Percentiles rank a stretch among this genome's conserved stretches.
These are phyloP conservation scores for Acanthaster planci DNA, from an alignment of 35 echinoderm and acorn worm species.

Conservation along the genomic window DNA sequence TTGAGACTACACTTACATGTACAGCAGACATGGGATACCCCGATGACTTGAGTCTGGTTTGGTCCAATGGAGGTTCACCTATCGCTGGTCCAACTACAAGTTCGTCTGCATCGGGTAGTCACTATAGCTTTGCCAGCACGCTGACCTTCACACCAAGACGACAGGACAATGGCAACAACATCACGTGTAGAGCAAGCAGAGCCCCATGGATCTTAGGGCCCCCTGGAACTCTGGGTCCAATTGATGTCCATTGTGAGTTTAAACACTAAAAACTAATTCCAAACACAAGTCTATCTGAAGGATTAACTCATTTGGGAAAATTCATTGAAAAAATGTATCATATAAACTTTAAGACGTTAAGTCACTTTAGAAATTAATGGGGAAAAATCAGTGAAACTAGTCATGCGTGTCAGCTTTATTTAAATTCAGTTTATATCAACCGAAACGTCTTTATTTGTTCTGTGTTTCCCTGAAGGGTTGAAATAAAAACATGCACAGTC, in stretches of 20 bases:
- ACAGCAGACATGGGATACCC: conserved; percentile 13
- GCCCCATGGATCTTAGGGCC: not conserved
- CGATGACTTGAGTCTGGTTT: not conserved
- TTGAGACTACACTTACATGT: not conserved
- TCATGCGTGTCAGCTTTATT: too few species aligned
- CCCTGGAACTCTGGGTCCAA: not conserved
- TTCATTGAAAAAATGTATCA: too few species aligned
- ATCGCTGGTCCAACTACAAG: not conserved
- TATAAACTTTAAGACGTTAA: too few species aligned
- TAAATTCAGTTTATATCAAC: too few species aligned
- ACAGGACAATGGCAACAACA: not conserved
- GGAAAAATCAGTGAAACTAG: too few species aligned
- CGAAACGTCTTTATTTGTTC: too few species aligned
- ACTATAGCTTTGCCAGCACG: not conserved
- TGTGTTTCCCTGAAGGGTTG: too few species aligned
- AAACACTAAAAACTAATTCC: not conserved
- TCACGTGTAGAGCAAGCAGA: not conserved
- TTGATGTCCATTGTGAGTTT: not conserved
- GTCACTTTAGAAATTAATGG: too few species aligned
- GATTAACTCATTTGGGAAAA: not conserved
- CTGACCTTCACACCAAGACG: not conserved
- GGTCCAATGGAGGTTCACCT: not conserved
- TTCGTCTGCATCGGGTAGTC: not conserved
- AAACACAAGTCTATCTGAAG: not conserved
- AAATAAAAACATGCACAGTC: too few species aligned